A percentile compares a stretch with the other conserved stretches of the same genome.
Evolutionary conservation across 1,140 invertebrate species (phyloP).

Genomic region (Calycopis cecrops): DNA sequence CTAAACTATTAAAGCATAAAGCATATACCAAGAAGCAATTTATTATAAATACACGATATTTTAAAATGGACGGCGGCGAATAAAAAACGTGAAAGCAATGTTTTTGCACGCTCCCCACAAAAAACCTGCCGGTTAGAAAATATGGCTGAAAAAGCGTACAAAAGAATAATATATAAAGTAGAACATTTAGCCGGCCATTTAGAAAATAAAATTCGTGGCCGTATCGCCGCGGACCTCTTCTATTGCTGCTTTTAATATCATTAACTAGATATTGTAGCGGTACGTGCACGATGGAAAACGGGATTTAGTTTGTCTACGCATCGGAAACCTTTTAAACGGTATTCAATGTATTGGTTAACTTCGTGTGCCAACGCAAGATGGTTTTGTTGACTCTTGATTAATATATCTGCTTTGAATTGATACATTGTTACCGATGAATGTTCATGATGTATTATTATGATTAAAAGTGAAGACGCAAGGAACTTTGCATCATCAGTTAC

Average conservation of each 20-base stretch:
- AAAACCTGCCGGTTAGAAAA: conserved; percentile 26
- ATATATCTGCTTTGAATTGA: too few species aligned
- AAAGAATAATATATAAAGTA: conserved; percentile 25
- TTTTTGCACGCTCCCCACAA: conserved; percentile 25
- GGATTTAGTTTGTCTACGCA: too few species aligned
- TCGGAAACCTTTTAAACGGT: too few species aligned
- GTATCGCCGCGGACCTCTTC: neutral
- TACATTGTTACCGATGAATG: too few species aligned
- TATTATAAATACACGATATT: conserved; percentile 26
- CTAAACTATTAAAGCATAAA: too few species aligned
- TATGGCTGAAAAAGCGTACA: conserved; percentile 20
- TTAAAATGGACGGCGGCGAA: conserved; percentile 22
- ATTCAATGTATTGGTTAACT: too few species aligned
- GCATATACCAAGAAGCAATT: conserved; percentile 22
- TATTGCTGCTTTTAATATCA: conserved; percentile 30
- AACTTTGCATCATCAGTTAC: too few species aligned
- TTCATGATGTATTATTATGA: too few species aligned
- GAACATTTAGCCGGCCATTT: conserved; percentile 25
- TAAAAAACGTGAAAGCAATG: conserved; percentile 20
- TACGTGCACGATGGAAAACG: too few species aligned
- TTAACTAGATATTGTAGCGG: conserved; percentile 26
- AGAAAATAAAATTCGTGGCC: conserved; percentile 27
- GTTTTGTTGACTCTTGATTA: too few species aligned
- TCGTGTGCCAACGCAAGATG: too few species aligned
- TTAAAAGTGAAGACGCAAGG: too few species aligned